Evolutionary conservation across 2,888 invertebrate genomes (phyloP).

Genomic region (Lasioglossum calceatum): DNA sequence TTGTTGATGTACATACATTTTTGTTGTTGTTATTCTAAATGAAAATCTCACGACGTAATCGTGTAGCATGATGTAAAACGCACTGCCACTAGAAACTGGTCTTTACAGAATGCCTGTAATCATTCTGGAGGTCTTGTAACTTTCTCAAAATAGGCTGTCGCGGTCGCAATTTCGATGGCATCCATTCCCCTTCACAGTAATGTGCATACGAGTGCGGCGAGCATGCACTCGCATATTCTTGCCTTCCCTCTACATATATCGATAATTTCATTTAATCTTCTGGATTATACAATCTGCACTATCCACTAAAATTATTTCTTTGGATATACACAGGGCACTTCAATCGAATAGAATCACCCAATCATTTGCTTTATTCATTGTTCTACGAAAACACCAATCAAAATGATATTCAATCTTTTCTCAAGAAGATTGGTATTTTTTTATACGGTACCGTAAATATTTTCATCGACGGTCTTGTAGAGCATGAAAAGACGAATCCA

Average conservation of each 20-base stretch:
- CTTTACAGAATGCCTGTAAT: constrained; percentile 36
- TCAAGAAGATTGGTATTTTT: background rate
- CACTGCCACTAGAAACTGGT: constrained; percentile 18
- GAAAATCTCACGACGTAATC: background rate
- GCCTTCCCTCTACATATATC: background rate
- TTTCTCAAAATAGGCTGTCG: constrained; percentile 58
- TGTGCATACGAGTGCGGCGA: background rate
- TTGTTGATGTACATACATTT: no score
- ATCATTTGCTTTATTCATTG: background rate
- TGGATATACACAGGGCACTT: no score
- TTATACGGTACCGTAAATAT: no score
- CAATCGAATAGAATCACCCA: no score
- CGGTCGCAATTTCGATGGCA: constrained; percentile 53
- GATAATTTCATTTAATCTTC: background rate
- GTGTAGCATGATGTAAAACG: constrained; percentile 28
- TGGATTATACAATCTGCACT: background rate
- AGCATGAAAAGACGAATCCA: no score
- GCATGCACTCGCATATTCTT: constrained; percentile 7
- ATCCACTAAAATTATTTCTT: no score
- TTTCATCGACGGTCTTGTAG: no score
- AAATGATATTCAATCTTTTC: background rate
- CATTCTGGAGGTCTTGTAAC: constrained; percentile 46
- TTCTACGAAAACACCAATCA: background rate
- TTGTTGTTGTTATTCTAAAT: background rate
- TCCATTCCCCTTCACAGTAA: constrained; percentile 22